Conservation (phyloP, 1,140 invertebrate genomes). For the Ceratosolen fusciceps region DNA sequence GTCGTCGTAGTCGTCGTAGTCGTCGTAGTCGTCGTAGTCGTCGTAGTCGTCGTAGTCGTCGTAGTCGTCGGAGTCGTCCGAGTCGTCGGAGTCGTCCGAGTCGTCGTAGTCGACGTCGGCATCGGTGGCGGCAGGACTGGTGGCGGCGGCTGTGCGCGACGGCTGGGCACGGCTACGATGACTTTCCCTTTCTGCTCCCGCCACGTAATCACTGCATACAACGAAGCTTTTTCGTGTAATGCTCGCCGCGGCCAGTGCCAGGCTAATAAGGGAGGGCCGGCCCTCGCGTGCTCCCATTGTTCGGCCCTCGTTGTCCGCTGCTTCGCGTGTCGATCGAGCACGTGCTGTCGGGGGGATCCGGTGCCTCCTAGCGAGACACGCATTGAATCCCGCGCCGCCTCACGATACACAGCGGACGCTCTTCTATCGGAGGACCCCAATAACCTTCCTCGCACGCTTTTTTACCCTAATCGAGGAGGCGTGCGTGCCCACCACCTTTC, state of each 20-base stretch:
- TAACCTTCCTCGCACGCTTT: background rate
- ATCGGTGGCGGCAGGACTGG: too few relatives aligned
- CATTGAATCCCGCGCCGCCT: background rate
- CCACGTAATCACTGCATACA: constrained; percentile 52
- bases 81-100: too few relatives aligned
- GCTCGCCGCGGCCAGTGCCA: constrained; percentile 51
- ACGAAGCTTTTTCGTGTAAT: constrained; percentile 55
- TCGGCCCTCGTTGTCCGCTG: constrained; percentile 42
- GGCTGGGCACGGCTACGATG: constrained; percentile 2
- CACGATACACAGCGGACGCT: background rate
- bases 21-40: too few relatives aligned
- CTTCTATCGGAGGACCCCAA: too few relatives aligned
- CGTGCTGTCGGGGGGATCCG: constrained; percentile 17
- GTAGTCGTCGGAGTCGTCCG: too few relatives aligned
- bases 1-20: too few relatives aligned
- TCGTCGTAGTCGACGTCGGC: too few relatives aligned
- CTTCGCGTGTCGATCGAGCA: constrained; percentile 51
- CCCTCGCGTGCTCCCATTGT: constrained; percentile 54
- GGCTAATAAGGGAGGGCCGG: constrained; percentile 49
- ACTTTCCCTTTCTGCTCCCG: constrained; percentile 39
- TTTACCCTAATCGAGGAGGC: background rate
- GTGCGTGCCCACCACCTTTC: background rate
- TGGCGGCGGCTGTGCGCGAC: too few relatives aligned
- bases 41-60: too few relatives aligned
- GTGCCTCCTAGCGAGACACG: background rate